These are phyloP conservation scores for Laterallus jamaicensis DNA, from an alignment of 2,113 vertebrate genomes.

Conservation along the genomic window DNA sequence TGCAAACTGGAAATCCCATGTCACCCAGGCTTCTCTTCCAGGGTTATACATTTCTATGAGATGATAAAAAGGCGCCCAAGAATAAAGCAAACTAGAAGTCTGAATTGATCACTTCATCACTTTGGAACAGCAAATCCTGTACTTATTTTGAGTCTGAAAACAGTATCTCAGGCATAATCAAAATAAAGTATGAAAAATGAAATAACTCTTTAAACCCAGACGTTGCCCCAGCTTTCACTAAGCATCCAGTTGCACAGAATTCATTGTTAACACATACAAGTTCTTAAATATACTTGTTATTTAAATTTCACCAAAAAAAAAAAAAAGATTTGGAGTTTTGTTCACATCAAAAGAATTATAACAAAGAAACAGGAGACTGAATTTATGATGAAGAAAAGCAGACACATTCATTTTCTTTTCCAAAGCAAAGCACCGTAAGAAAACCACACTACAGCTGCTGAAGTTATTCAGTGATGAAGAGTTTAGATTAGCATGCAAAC, in stretches of 20 bases:
- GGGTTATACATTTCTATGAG: not conserved
- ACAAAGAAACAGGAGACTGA: slow-evolving; percentile 66
- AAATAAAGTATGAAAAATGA: slow-evolving; percentile 1
- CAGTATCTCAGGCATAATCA: slow-evolving; percentile 8
- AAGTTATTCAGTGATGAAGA: slow-evolving; percentile 57
- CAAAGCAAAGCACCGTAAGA: slow-evolving; percentile 34
- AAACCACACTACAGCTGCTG: slow-evolving; percentile 41
- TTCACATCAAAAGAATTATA: slow-evolving; percentile 71
- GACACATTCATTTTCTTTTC: slow-evolving; percentile 57
- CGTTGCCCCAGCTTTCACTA: not conserved
- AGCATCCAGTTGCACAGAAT: slow-evolving; percentile 16
- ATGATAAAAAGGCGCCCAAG: not conserved
- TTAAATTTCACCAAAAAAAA: slow-evolving; percentile 47
- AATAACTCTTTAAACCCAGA: not conserved
- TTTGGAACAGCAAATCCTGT: not conserved
- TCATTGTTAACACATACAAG: not conserved
- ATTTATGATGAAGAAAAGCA: slow-evolving; percentile 70
- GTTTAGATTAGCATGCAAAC: slow-evolving; percentile 68
- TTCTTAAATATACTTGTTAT: slow-evolving; percentile 37
- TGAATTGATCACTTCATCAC: not conserved
- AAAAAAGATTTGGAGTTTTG: slow-evolving; percentile 52
- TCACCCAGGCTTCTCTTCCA: not conserved
- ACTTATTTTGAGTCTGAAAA: slow-evolving; percentile 16
- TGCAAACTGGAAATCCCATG: not conserved
- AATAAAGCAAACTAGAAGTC: not conserved